phyloP scores from a whole-genome alignment of 2,797 vertebrate species.

The Leucoraja ocellata region DNA sequence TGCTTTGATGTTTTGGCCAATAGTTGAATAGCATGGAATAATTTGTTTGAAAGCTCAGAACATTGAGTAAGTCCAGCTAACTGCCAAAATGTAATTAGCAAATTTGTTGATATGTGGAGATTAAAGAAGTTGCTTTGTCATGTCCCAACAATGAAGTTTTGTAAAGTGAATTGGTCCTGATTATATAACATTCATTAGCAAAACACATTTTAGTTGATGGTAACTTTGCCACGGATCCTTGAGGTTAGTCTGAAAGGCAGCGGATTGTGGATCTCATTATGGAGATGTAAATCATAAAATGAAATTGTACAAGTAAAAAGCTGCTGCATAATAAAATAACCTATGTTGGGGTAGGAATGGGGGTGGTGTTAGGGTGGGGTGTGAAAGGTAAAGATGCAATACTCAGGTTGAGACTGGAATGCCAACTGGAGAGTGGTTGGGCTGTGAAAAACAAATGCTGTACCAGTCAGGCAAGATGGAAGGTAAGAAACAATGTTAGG shows the following conservation, averaged over 20 bases:
- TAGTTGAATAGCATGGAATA: conserved; percentile 17
- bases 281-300: not conserved
- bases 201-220: not conserved
- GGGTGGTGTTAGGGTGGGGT: too few species aligned
- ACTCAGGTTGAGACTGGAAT: not conserved
- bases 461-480: not conserved
- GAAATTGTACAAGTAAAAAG: not conserved
- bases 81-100: not conserved
- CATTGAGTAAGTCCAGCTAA: not conserved
- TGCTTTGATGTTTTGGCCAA: conserved; percentile 27
- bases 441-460: not conserved
- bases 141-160: not conserved
- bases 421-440: not conserved
- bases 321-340: not conserved
- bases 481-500: not conserved
- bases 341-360: too few species aligned
- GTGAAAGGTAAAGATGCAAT: not conserved
- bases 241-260: not conserved
- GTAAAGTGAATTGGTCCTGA: not conserved
- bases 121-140: not conserved
- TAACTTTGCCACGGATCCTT: not conserved
- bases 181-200: too few species aligned
- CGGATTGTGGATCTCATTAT: not conserved
- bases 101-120: not conserved
- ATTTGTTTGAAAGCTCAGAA: conserved; percentile 1